Evolutionary conservation across 1,140 invertebrate genomes (phyloP).

Genomic region (Zaprionus gabonicus): DNA sequence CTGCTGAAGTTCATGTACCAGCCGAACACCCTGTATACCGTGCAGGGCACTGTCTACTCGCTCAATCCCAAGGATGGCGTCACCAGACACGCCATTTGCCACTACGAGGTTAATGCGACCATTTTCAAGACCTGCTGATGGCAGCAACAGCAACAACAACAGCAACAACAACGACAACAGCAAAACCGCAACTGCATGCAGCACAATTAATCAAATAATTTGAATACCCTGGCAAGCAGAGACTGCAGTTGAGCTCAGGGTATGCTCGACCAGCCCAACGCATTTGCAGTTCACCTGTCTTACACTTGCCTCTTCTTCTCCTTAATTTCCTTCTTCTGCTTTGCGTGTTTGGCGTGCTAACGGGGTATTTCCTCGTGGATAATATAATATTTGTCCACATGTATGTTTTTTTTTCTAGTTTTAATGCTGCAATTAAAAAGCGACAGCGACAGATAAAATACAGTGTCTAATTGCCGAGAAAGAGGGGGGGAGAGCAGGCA

Average conservation of each 20-base stretch:
- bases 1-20: conserved; percentile 77
- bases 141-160: neutral
- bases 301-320: neutral
- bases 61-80: conserved; percentile 51
- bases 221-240: neutral
- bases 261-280: neutral
- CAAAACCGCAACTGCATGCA: neutral
- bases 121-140: conserved; percentile 65
- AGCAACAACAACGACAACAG: neutral
- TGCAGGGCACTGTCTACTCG: conserved; percentile 62
- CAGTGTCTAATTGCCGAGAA: conserved; percentile 18
- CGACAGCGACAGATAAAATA: conserved; percentile 21
- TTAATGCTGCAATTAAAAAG: conserved; percentile 40
- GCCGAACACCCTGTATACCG: conserved; percentile 67
- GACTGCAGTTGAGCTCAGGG: neutral
- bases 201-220: conserved; percentile 7
- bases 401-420: conserved; percentile 28
- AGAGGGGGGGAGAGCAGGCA: too few species aligned
- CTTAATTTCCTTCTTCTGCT: neutral
- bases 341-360: neutral
- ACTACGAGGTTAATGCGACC: conserved; percentile 73
- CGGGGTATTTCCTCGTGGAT: conserved; percentile 1
- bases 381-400: conserved; percentile 13
- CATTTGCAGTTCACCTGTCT: neutral
- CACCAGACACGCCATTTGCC: conserved; percentile 46